Evolutionary conservation across 1,140 invertebrate species (phyloP).

Genomic region (Meloidogyne floridensis): DNA sequence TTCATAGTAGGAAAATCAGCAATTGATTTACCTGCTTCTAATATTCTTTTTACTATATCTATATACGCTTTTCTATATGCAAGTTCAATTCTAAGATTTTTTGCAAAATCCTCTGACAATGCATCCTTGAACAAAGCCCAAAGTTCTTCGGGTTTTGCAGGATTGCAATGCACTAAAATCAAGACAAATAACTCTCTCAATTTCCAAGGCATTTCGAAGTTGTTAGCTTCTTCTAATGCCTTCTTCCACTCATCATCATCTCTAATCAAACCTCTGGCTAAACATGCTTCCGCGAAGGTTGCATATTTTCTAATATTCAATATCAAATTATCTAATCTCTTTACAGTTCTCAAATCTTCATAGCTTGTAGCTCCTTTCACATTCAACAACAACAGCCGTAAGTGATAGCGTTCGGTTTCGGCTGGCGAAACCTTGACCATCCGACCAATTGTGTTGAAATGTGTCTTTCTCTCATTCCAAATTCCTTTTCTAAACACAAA

Average conservation of each 20-base stretch:
- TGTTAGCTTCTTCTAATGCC: not conserved
- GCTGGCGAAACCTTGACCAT: not conserved
- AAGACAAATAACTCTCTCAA: constrained; percentile 32
- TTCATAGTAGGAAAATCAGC: constrained; percentile 27
- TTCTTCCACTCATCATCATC: too few relatives aligned
- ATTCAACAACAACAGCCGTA: not conserved
- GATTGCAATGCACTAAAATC: constrained; percentile 34
- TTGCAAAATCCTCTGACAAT: constrained; percentile 39
- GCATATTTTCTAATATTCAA: too few relatives aligned
- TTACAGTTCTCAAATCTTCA: constrained; percentile 2
- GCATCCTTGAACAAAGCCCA: constrained; percentile 26
- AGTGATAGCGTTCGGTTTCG: not conserved
- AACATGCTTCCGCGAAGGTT: not conserved
- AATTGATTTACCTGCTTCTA: constrained; percentile 16
- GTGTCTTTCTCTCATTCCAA: not conserved
- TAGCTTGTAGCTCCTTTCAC: not conserved
- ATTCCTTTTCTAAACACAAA: not conserved
- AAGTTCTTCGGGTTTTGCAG: constrained; percentile 8
- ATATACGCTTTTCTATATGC: constrained; percentile 26
- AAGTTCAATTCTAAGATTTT: constrained; percentile 11
- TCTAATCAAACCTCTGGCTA: too few relatives aligned
- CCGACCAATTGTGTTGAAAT: not conserved
- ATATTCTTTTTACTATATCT: constrained; percentile 13
- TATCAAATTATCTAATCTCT: too few relatives aligned
- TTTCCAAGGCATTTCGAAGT: constrained; percentile 29